Conservation (phyloP, 2,888 invertebrate genomes). For the Leptinotarsa rubiginosa region DNA sequence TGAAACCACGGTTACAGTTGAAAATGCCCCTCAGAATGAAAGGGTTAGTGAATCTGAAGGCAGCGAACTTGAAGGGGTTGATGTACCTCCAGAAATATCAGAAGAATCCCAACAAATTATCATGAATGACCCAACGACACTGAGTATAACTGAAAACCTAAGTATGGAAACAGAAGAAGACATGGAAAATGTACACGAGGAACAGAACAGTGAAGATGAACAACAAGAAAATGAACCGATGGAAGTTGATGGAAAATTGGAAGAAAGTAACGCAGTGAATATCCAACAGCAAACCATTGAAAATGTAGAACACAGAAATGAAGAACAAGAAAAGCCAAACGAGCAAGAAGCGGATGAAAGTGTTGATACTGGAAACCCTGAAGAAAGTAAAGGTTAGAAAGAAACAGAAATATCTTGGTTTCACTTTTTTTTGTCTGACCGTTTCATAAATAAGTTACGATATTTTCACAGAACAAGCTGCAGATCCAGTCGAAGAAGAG, state of each 20-base stretch:
- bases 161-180: not conserved
- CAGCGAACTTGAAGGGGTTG: constrained; percentile 20
- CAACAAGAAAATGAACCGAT: constrained; percentile 42
- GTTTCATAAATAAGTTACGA: not conserved
- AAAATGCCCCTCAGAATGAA: not conserved
- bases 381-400: not conserved
- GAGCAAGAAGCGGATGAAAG: not conserved
- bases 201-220: constrained; percentile 13
- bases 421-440: no score
- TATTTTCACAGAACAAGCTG: constrained; percentile 16
- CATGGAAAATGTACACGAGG: not conserved
- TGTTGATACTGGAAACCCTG: not conserved
- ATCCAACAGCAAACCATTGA: not conserved
- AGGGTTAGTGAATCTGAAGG: not conserved
- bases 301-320: not conserved
- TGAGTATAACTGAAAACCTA: not conserved
- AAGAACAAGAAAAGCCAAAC: not conserved
- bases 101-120: constrained; percentile 9
- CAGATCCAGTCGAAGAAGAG: constrained; percentile 10
- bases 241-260: constrained; percentile 48
- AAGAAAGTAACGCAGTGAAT: not conserved
- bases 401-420: no score
- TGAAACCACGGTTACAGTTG: not conserved
- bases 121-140: constrained; percentile 23
- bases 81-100: constrained; percentile 32